Evolutionary conservation across 2,888 invertebrate genomes (phyloP), one percentile per base, ranked within the genome.

Genomic region (Rhorus exstirpatorius): DNA sequence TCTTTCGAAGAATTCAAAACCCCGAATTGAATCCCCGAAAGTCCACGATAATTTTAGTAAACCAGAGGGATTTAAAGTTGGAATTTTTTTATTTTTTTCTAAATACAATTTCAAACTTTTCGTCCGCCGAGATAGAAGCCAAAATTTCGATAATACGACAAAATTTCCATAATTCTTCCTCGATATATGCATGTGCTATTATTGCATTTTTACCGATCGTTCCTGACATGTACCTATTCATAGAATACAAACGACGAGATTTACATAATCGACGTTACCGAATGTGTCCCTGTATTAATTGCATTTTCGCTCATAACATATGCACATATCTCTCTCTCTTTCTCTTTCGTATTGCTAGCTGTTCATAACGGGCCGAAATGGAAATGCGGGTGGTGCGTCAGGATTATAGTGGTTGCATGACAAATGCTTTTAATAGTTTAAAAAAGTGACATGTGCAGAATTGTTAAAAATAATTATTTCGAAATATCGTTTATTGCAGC

Each of bases 261-360:
- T 41, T 12, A 3, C 21, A 19, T 10, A 53, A 24, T 7, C n/a
- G 8, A 14, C 1, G 31, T 49, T 65, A 49, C 19, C 19, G 31
- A 3, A 4, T 17, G 6, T 6, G 4, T n/a, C 26, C 12, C 12
- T 19, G 4, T 31, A 49, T 65, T 35, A 31, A 49, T 65, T 49
- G 17, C 14, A 12, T 49, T 14, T 3, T 3, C 65, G 65, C 49
- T 49, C 65, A 19, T 46, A 65, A 65, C 65, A 41, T 7, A 31
- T 35, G 31, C 60, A 38, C 38, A 60, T 31, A 3, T 60, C 35
- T 35, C 24, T 31, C 12, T 3, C 12, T 8, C 49, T 14, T 10
- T 19, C 46, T 26, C 14, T 46, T 14, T 49, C 46, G 14, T 31
- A 49, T 17, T 12, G 14, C 14, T 7, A 17, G 3, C 6, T 3